A percentile compares a stretch with the other conserved stretches of the same genome.
These are phyloP conservation scores for Cervus canadensis DNA, from an alignment of 2,113 vertebrate species.

Conservation along the genomic window DNA sequence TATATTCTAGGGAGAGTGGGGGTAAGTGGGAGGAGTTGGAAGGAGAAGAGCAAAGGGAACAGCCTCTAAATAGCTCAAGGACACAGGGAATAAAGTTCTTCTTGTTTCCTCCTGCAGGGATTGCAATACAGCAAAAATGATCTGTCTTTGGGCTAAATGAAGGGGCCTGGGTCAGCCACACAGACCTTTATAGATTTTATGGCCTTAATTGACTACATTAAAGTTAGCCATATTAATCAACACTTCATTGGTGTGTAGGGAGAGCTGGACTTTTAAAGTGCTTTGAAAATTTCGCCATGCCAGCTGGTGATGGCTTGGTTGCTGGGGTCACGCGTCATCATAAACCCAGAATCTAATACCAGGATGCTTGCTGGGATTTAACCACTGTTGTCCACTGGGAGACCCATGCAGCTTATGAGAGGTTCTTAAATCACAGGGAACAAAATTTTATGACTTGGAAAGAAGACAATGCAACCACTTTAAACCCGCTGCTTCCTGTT, in stretches of 20 bases:
- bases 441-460: slow-evolving; percentile 28
- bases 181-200: not conserved
- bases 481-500: slow-evolving; percentile 44
- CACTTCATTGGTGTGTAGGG: not conserved
- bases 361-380: not conserved
- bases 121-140: not conserved
- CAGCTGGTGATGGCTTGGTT: not conserved
- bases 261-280: not conserved
- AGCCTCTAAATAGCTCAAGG: not conserved
- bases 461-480: slow-evolving; percentile 3
- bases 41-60: not conserved
- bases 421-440: slow-evolving; percentile 23
- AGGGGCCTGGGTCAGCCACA: not conserved
- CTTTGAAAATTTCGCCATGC: not conserved
- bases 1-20: not conserved
- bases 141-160: not conserved
- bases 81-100: not conserved
- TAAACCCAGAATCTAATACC: not conserved
- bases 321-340: not conserved
- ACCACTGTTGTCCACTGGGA: not conserved
- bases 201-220: not conserved
- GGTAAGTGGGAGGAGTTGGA: not conserved
- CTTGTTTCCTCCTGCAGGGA: not conserved
- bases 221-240: not conserved
- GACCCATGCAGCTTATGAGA: not conserved